These are phyloP conservation scores for Coturnix japonica DNA, from an alignment of 2,113 vertebrate genomes.

Conservation along the genomic window DNA sequence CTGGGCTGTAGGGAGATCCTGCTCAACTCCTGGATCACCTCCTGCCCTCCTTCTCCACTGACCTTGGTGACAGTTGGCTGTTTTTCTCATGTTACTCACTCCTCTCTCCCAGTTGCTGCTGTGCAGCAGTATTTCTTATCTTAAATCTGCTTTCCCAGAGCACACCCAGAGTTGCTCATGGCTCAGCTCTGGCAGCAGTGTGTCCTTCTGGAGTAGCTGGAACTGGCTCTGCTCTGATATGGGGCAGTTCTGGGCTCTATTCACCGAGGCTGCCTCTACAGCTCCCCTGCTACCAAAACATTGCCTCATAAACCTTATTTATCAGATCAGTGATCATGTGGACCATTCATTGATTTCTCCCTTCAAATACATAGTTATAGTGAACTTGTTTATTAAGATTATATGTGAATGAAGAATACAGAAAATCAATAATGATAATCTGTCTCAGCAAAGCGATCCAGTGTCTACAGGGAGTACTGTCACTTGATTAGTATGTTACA, in stretches of 20 bases:
- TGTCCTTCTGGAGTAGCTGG: neutral
- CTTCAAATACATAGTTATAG: accelerated
- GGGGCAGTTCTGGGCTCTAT: neutral
- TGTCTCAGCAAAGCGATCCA: accelerated
- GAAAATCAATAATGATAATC: neutral
- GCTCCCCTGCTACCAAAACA: neutral
- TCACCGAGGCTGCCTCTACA: neutral
- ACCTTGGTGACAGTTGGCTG: neutral
- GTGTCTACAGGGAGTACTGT: neutral
- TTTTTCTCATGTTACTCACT: neutral
- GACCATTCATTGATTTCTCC: neutral
- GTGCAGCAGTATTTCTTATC: neutral
- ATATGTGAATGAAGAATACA: neutral
- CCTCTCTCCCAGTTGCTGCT: neutral
- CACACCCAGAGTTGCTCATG: neutral
- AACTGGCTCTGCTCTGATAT: neutral
- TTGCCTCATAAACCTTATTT: neutral
- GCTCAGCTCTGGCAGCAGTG: neutral
- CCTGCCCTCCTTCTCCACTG: neutral
- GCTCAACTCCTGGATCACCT: neutral
- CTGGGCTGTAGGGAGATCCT: neutral
- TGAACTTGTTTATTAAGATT: neutral
- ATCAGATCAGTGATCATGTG: neutral
- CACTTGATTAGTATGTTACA: neutral
- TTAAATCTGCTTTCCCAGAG: neutral